phyloP scores from a whole-genome alignment of 2,888 invertebrate genomes.

The Phortica okadai region DNA sequence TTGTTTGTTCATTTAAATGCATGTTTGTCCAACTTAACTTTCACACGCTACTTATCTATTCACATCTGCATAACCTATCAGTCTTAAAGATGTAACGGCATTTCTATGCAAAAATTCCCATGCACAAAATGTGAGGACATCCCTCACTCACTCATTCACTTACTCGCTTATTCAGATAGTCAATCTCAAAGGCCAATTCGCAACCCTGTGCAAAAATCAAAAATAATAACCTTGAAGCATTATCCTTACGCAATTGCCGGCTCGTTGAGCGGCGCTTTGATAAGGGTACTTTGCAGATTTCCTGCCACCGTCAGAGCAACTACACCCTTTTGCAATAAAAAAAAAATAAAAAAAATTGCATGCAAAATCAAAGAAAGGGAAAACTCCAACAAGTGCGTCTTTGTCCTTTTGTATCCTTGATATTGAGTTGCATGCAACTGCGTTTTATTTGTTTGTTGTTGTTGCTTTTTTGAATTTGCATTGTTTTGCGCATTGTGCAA shows the following conservation, averaged over 20 bases:
- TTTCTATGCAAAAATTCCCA: slow-evolving; percentile 52
- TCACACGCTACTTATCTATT: slow-evolving; percentile 18
- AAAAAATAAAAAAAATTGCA: not conserved
- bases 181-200: slow-evolving; percentile 41
- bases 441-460: slow-evolving; percentile 47
- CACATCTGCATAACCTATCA: slow-evolving; percentile 9
- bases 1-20: too few species aligned
- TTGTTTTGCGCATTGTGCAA: slow-evolving; percentile 45
- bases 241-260: slow-evolving; percentile 55
- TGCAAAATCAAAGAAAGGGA: slow-evolving; percentile 20
- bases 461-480: slow-evolving; percentile 38
- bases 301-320: slow-evolving; percentile 24
- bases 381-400: slow-evolving; percentile 50
- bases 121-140: slow-evolving; percentile 17
- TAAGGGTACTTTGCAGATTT: slow-evolving; percentile 49
- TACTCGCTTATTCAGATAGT: not conserved
- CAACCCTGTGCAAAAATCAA: slow-evolving; percentile 43
- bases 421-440: slow-evolving; percentile 26
- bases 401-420: slow-evolving; percentile 5
- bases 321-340: slow-evolving; percentile 4
- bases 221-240: slow-evolving; percentile 52
- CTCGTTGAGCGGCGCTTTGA: slow-evolving; percentile 46
- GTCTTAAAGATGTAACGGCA: slow-evolving; percentile 50
- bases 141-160: slow-evolving; percentile 21
- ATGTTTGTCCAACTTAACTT: not conserved